Evolutionary conservation across 2,797 vertebrate species (phyloP), one percentile per base, ranked within the genome.

Genomic region (Syngnathus rostellatus): DNA sequence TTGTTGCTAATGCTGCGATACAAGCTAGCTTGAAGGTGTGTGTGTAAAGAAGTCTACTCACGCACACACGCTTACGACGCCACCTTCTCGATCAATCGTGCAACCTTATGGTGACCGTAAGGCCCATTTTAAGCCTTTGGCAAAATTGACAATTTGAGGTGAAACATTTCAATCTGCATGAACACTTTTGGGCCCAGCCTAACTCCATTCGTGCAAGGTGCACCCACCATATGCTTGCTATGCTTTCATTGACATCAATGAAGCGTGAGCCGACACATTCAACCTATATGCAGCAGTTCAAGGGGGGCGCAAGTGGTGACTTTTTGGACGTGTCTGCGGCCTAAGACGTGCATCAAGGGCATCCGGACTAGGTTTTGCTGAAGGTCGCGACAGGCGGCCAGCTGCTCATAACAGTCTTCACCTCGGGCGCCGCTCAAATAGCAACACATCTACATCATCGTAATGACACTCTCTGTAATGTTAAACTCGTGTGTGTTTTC

Each of bases 331-430:
- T 75, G 77, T 82, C 74, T 84, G 68, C 64, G 58, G 73, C 66
- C 63, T 68, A 71, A 79, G 80, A 81, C 66, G 23, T 68, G 68
- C 70, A 81, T 80, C 77, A 79, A 73, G 72, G 79, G 71, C 83
- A 78, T 75, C 62, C 59, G 73, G 81, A 72, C 78, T 78, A 72
- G 61, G 73, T 79, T 72, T 85, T 80, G 63, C 63, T 77, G 75
- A 76, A 75, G 80, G 73, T 83, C 79, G 69, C 60, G 72, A 68
- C 71, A 74, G 82, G 74, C 69, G 66, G 77, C 74, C 86, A 89
- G 86, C 87, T 90, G 86, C 86, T 88, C 77, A 82, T 77, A 69
- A 70, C 72, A 61, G 74, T 63, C 67, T 6, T 69, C 70, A 76
- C 86, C 81, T 68, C 1, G 67, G 86, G 85, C 80, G 68, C 77